Conservation (phyloP, 2,888 invertebrate species). For the Elgonia sp. region DNA sequence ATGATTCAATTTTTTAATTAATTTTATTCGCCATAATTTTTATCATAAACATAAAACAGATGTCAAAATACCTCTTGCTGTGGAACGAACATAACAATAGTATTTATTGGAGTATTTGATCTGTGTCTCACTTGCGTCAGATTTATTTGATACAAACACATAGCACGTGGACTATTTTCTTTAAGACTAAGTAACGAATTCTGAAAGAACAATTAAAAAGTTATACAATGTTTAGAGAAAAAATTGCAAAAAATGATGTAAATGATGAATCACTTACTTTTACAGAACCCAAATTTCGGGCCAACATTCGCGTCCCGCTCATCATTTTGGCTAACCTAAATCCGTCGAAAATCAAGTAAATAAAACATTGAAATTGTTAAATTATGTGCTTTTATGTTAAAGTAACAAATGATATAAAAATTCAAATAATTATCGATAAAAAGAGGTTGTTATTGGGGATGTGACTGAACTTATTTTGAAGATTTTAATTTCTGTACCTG, state of each 20-base stretch:
- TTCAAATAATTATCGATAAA: no score
- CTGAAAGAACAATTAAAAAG: constrained; percentile 70
- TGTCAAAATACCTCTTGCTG: constrained; percentile 95
- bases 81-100: constrained; percentile 98
- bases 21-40: no score
- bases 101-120: constrained; percentile 94
- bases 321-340: constrained; percentile 69
- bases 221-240: not conserved
- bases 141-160: constrained; percentile 73
- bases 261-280: constrained; percentile 77
- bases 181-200: constrained; percentile 73
- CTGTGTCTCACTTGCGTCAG: constrained; percentile 83
- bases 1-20: no score
- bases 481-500: no score
- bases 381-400: no score
- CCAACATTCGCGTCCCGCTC: constrained; percentile 78
- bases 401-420: no score
- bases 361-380: no score
- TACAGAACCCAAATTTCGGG: constrained; percentile 78
- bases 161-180: constrained; percentile 72
- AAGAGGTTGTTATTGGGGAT: no score
- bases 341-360: no score
- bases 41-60: not conserved
- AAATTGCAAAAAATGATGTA: not conserved
- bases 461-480: no score